phyloP scores from a whole-genome alignment of 2,888 invertebrate species.

The Nephrotoma flavescens region DNA sequence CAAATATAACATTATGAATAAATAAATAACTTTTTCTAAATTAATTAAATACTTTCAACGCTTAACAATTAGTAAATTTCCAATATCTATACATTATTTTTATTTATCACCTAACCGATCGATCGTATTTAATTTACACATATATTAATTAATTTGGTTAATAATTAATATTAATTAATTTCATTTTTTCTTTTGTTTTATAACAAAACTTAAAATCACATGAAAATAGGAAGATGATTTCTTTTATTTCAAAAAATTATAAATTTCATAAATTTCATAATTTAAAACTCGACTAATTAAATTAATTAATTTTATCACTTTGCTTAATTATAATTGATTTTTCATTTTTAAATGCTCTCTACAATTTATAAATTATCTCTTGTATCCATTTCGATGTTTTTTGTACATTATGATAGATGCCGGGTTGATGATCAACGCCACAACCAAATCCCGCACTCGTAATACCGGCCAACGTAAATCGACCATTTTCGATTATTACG shows the following conservation, averaged over 20 bases:
- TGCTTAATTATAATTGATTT: not conserved
- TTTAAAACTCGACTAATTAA: not conserved
- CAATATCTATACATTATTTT: not conserved
- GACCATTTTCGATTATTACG: conserved; percentile 50
- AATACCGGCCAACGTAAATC: conserved; percentile 66
- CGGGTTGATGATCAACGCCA: conserved; percentile 72
- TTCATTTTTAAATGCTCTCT: not conserved
- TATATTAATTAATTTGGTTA: not conserved
- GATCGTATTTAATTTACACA: not conserved
- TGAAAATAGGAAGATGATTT: not conserved
- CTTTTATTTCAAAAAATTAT: not conserved
- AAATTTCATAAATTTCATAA: not conserved
- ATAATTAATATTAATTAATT: not conserved
- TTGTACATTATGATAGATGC: conserved; percentile 70
- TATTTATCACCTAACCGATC: not conserved
- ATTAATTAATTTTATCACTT: not conserved
- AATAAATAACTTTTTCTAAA: not conserved
- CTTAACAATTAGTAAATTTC: not conserved
- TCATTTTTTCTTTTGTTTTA: not conserved
- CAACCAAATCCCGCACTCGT: conserved; percentile 79
- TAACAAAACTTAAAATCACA: not conserved
- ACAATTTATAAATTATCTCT: conserved; percentile 32
- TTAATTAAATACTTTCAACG: not conserved
- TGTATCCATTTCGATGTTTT: conserved; percentile 55
- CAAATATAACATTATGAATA: not conserved